Evolutionary conservation across 2,797 vertebrate species (phyloP), one percentile per base, ranked within the genome.

Genomic region (Gallinago solitaria): DNA sequence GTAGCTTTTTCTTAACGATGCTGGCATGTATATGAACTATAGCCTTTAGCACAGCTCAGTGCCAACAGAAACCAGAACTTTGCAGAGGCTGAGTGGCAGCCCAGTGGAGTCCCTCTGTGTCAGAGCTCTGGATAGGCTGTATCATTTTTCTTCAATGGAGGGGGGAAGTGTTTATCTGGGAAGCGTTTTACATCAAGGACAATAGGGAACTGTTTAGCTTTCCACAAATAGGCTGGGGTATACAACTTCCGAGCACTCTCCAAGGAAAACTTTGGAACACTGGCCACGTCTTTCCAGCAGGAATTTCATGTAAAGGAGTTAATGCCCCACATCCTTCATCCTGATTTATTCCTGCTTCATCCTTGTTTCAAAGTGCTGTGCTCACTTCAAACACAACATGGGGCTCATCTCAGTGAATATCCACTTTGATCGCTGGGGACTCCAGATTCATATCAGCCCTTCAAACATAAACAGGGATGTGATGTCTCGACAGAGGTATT

Each of bases 141-240:
- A 90, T 93, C 8, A 0, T 83, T 97, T 95, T 96, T 61, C 82
- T 73, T 90, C 90, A 78, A 45, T 90, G 76, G 79, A 95, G n/a
- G 35, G 9, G 53, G 59, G 61, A 91, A 85, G 54, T 94, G 89
- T 95, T 96, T 97, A 92, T 93, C 90, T 97, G 91, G 93, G 95
- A 95, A 91, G 51, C 2, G 0, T 84, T 95, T 97, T 87, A 95
- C 61, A 67, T 87, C 74, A 87, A 7, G 15, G 89, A 96, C 95
- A 95, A 93, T 64, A 86, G 83, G 53, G 86, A 97, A 96, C 87
- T 94, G 84, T 97, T 94, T 93, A 82, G 91, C 68, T 93, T 94
- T 94, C 88, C 87, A 78, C 92, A 97, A 93, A 95, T 18, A 95
- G 83, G 79, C 61, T 83, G 92, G 87, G 94, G 87, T 82, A 90